Percentiles rank a stretch among this genome's conserved stretches.
Conservation (phyloP, 1,140 invertebrate genomes). For the Nephotettix cincticeps region DNA sequence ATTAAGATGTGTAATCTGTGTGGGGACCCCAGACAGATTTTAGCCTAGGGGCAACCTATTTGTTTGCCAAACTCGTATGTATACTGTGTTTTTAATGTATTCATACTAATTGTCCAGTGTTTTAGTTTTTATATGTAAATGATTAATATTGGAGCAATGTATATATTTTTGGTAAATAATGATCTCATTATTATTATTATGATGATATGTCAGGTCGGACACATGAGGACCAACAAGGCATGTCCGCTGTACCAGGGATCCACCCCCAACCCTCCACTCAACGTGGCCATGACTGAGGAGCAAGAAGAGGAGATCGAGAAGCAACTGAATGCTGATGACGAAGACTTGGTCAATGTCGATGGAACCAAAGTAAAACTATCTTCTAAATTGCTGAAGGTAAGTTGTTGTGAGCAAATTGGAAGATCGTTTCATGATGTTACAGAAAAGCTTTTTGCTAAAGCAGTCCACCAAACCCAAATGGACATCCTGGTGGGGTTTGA, state of each 20-base stretch:
- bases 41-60: too few species aligned
- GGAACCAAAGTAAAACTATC: slow-evolving; percentile 86
- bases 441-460: too few species aligned
- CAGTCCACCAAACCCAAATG: too few species aligned
- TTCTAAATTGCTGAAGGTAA: slow-evolving; percentile 76
- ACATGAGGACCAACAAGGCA: slow-evolving; percentile 93
- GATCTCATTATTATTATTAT: too few species aligned
- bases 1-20: not conserved
- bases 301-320: slow-evolving; percentile 70
- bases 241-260: slow-evolving; percentile 83
- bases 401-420: slow-evolving; percentile 20
- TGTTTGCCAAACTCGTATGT: not conserved
- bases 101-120: too few species aligned
- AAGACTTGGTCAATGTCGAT: slow-evolving; percentile 89
- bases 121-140: too few species aligned
- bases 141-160: too few species aligned
- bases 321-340: slow-evolving; percentile 71
- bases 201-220: slow-evolving; percentile 58
- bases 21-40: too few species aligned
- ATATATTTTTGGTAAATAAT: too few species aligned
- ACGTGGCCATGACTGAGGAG: slow-evolving; percentile 76
- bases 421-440: too few species aligned
- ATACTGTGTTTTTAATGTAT: not conserved
- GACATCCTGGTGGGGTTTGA: too few species aligned
- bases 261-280: slow-evolving; percentile 61